phyloP scores from a whole-genome alignment of 2,113 vertebrate species.

The Hippolais icterina region DNA sequence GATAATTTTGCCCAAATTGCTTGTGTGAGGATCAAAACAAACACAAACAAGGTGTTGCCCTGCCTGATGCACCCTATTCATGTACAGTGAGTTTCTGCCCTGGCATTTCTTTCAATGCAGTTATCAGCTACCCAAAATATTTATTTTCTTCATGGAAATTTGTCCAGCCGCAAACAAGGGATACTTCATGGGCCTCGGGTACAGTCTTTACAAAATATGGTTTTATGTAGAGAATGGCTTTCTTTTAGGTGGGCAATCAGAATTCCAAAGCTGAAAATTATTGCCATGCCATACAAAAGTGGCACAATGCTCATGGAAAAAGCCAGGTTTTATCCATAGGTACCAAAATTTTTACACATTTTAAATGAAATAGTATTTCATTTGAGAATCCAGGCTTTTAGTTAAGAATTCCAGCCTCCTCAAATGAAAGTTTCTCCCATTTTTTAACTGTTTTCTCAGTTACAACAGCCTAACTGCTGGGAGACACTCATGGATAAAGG shows the following conservation, averaged over 20 bases:
- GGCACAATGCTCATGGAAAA: background rate
- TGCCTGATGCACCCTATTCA: background rate
- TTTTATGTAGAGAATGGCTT: background rate
- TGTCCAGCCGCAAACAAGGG: background rate
- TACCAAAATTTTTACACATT: fast-evolving
- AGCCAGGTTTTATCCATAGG: background rate
- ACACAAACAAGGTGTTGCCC: background rate
- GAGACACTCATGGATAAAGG: background rate
- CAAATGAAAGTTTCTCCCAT: background rate
- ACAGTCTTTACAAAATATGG: background rate
- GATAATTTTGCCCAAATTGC: background rate
- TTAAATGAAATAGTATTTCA: background rate
- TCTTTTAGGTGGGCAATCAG: background rate
- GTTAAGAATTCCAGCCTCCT: background rate
- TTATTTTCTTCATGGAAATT: background rate
- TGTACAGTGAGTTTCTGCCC: background rate
- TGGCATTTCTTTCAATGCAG: background rate
- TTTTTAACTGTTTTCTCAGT: background rate
- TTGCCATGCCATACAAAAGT: fast-evolving
- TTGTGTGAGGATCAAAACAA: background rate
- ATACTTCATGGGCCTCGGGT: background rate
- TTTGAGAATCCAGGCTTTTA: background rate
- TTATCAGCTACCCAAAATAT: background rate
- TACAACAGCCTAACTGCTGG: background rate
- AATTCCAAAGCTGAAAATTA: background rate